Base-by-base conservation (phyloP, 2,113 vertebrate genomes). In the Steatornis caripensis region DNA sequence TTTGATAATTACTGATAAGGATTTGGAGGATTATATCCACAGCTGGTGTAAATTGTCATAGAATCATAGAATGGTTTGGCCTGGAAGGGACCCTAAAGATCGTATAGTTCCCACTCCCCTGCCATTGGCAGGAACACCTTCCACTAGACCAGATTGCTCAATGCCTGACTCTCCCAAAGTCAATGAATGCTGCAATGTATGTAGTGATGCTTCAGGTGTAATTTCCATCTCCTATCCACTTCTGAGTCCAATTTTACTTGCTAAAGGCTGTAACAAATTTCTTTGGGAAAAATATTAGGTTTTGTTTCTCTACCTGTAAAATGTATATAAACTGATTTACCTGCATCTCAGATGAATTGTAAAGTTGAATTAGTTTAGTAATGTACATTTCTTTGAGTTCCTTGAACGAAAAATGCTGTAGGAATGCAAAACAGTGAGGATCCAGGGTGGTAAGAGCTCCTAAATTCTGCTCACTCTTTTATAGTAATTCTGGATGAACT, bases 301-400 rank as follows among this genome's bases (percentile, higher is more conserved):
- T 91, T 64, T 93, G 37, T 87, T 86, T 84, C 65, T 71, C 23
- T 30, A 57, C 39, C 45, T 72, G 43, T 87, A 96, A 95, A 84
- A 91, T 41, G 27, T 91, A 80, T 76, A 46, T 69, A 74, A 90
- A 66, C 54, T 82, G 93, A 41, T 77, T 96, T 93, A 69, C 48
- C 24, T 76, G 37, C 53, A 61, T 61, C 77, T 93, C 92, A 30
- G 57, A 45, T 45, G 69, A 61, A 72, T 37, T 72, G 19, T 94
- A 90, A 90, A 51, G 53, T 84, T 88, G 94, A 91, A 91, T 92
- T 84, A 78, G 55, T 89, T 81, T 95, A 93, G 45, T 58, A 87
- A 70, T 15, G 43, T 62, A 90, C 21, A 54, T 43, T 84, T 88
- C 43, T 64, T 71, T 45, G 74, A 84, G 55, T 91, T 90, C 43